A percentile compares a stretch with the other conserved stretches of the same genome.
phyloP scores from a whole-genome alignment of 2,797 vertebrate genomes.

The Rhinophrynus dorsalis region DNA sequence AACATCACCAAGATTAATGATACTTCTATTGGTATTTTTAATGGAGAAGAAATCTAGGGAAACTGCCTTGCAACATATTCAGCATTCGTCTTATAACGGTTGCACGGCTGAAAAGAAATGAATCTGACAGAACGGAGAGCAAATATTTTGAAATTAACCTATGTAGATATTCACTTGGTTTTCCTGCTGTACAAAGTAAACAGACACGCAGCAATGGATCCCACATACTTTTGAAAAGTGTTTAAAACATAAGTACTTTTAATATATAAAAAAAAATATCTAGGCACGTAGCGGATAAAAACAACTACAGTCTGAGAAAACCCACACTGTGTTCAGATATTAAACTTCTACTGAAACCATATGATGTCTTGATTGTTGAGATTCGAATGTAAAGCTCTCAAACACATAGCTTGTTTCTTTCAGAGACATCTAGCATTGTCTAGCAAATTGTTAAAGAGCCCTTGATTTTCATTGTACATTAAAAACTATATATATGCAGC shows the following conservation, averaged over 20 bases:
- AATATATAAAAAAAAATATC: conserved; percentile 18
- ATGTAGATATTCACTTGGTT: background rate
- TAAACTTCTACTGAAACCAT: conserved; percentile 45
- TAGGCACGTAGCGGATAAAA: conserved; percentile 40
- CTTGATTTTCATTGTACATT: background rate
- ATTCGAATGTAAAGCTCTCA: conserved; percentile 40
- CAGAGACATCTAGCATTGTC: conserved; percentile 13
- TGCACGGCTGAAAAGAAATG: background rate
- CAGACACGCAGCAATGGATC: background rate
- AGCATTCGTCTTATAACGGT: too few relatives aligned
- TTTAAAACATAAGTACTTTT: conserved; percentile 33
- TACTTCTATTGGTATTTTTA: background rate
- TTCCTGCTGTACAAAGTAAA: background rate
- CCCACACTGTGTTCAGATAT: conserved; percentile 41
- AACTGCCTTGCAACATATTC: background rate
- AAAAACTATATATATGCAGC: background rate
- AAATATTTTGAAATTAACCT: background rate
- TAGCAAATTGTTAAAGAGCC: conserved; percentile 13
- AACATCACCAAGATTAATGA: background rate
- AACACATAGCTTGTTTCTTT: conserved; percentile 17
- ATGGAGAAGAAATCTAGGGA: background rate
- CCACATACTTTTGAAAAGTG: conserved; percentile 23
- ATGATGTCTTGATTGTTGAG: conserved; percentile 48
- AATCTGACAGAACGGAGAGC: background rate
- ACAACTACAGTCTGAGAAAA: conserved; percentile 35